Base-by-base conservation (phyloP, 2,888 invertebrate species). In the Cryptops parisi region DNA sequence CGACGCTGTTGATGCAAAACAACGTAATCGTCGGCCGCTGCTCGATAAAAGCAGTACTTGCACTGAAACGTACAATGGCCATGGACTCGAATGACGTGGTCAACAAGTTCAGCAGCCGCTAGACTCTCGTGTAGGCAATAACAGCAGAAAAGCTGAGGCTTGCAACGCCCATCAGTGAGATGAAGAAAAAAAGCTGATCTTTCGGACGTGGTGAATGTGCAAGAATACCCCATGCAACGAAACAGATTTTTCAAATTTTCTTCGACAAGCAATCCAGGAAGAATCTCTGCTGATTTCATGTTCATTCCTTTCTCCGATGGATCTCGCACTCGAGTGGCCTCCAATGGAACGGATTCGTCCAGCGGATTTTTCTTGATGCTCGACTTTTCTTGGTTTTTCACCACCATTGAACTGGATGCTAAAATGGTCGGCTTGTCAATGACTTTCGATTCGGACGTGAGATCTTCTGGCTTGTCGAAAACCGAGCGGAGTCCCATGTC, bases 21-120 rank as follows among this genome's bases (percentile, higher is more conserved):
- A 0, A 82, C 78, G 47, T 79, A 75, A 52, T 77, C 76, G 47
- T 74, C 72, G 0, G 74, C 70, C 1, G 74, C 68, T 0, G 79
- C 78, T 47, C 83, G 71, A 64, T 82, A 84, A 61, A 82, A 78
- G 62, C 84, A 84, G 58, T 75, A 72, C 2, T 69, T 70, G 61
- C 84, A 84, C 26, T 77, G 77, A 61, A 69, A 82, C 25, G 72
- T 70, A 61, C 81, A 79, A 52, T 72, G 68, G 0, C 73, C 74
- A 61, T 84, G 84, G 33, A 71, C 71, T 24, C 75, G 73, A 47
- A 77, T 73, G 15, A 82, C 73, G 63, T 84, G 84, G 50, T 70
- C 67, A 41, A 75, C 71, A 59, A 80, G 64, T 38, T 63, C 72
- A 62, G 54, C 69, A 67, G 55, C 70, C 63, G 62, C 71, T 60